These are phyloP conservation scores for Harpagifer antarcticus DNA, from an alignment of 2,797 vertebrate genomes.

Conservation along the genomic window DNA sequence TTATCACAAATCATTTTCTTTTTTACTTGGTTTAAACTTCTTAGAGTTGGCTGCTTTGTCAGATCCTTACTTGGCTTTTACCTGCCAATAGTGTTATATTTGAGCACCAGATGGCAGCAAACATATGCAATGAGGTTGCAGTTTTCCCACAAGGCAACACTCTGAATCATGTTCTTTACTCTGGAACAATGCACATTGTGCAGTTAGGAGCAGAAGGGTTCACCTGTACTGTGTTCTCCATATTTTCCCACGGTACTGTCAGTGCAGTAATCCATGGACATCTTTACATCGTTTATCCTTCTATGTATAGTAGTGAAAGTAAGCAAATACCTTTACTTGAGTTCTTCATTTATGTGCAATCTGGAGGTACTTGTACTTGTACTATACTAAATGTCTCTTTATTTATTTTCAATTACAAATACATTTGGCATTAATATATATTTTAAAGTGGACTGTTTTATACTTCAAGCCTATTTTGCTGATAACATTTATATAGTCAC, in stretches of 20 bases:
- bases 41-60: background rate
- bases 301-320: background rate
- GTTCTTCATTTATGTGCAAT: background rate
- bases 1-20: background rate
- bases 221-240: background rate
- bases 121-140: background rate
- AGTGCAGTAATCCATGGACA: background rate
- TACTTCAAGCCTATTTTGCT: background rate
- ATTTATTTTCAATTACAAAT: too few species aligned
- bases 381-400: background rate
- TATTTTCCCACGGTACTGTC: background rate
- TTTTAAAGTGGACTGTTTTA: background rate
- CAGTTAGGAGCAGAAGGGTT: background rate
- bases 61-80: background rate
- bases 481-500: background rate
- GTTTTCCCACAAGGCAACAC: background rate
- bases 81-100: background rate
- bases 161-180: background rate
- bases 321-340: background rate
- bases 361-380: too few species aligned
- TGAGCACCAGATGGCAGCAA: constrained; percentile 25
- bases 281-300: background rate
- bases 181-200: background rate
- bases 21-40: background rate
- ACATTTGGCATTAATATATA: too few species aligned